Percentiles rank a stretch among this genome's conserved stretches.
Conservation (phyloP, 2,797 vertebrate genomes). For the Leptodactylus fallax region DNA sequence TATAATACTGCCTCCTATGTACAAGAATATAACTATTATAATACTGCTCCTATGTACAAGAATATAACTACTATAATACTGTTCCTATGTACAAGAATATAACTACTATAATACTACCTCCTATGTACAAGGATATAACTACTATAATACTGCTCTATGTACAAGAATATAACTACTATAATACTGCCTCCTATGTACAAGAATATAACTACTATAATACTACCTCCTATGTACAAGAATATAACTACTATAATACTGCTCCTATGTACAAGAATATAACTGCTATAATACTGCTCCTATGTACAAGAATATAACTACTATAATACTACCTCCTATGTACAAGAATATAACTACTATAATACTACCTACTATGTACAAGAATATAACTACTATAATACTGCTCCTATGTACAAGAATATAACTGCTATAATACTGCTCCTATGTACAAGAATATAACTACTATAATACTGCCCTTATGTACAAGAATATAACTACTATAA, state of each 20-base stretch:
- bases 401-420: too few species aligned
- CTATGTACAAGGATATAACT: conserved; percentile 2
- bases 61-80: conserved; percentile 4
- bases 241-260: not conserved
- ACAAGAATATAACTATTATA: conserved; percentile 3
- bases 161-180: conserved; percentile 8
- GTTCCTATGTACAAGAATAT: not conserved
- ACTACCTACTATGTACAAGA: not conserved
- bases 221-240: conserved; percentile 1
- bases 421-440: not conserved
- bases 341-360: conserved; percentile 15
- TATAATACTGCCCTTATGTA: not conserved
- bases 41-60: not conserved
- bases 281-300: conserved; percentile 13
- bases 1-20: not conserved
- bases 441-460: not conserved
- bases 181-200: not conserved
- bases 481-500: conserved; percentile 10
- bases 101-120: not conserved
- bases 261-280: conserved; percentile 1
- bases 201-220: not conserved
- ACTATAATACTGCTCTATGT: conserved; percentile 4
- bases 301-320: conserved; percentile 8
- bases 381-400: conserved; percentile 5
- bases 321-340: not conserved